phyloP scores from a whole-genome alignment of 2,888 invertebrate species.

The Temnothorax ravouxi region DNA sequence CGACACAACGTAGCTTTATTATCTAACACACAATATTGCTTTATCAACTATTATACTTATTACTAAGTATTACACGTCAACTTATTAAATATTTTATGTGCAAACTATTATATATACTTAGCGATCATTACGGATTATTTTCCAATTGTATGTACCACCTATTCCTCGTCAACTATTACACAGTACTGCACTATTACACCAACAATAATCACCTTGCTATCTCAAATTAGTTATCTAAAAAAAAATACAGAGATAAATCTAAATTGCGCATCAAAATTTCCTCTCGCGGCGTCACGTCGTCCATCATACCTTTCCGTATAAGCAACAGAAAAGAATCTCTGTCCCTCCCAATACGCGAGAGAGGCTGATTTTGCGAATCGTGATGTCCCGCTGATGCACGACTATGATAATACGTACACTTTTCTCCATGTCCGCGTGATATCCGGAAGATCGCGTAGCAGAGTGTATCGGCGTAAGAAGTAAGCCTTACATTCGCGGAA shows the following conservation, averaged over 20 bases:
- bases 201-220: constrained; percentile 1
- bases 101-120: constrained; percentile 1
- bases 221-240: constrained; percentile 7
- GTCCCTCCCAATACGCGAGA: constrained; percentile 10
- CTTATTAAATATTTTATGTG: not conserved
- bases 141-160: not conserved
- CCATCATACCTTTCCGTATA: not conserved
- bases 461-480: constrained; percentile 61
- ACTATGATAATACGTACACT: constrained; percentile 71
- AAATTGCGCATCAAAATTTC: constrained; percentile 5
- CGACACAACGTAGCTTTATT: not conserved
- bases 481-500: constrained; percentile 80
- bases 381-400: constrained; percentile 75
- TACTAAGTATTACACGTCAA: not conserved
- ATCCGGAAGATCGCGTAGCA: constrained; percentile 73
- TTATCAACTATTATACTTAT: constrained; percentile 35
- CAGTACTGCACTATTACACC: not conserved
- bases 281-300: not conserved
- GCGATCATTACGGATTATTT: constrained; percentile 6
- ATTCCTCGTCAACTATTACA: not conserved
- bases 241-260: not conserved
- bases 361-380: constrained; percentile 54
- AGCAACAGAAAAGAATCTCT: constrained; percentile 2
- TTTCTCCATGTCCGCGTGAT: constrained; percentile 75
- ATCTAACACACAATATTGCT: not conserved